Evolutionary conservation across 37 sponge, comb jelly and placozoan genomes (phyloP), one percentile per base, ranked within the genome.

Genomic region (Beroe forskalii): DNA sequence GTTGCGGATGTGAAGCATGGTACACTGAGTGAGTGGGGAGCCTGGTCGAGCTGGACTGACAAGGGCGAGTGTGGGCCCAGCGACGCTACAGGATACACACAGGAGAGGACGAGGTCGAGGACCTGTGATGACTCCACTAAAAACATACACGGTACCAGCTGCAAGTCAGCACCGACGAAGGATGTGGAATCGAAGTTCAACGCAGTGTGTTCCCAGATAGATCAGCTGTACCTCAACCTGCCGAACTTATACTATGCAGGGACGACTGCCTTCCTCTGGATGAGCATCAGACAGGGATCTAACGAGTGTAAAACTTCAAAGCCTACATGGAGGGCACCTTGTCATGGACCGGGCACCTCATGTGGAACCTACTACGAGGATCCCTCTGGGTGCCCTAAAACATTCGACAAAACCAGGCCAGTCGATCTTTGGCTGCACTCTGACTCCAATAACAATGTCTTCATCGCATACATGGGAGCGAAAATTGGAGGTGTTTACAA

Each of bases 61-160:
- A 8, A 64, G 31, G 66, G 66, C 4, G 4, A 23, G 25, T 64
- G 66, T 64, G 66, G 66, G 17, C 30, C 66, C 4, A 64, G 66
- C 25, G 4, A 64, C 17, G 31, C 25, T 23, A 22, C 14, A 22
- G 66, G 66, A 30, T 69, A 69, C 39, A 36, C 2, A 0, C 72
- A 69, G 38, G 32, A 28, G 72, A 69, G 72, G 72, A 69, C 72
- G 0, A 69, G 72, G 32, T 33, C 17, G 38, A 32, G 72, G 32
- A 69, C 37, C 8, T 69, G 72, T 69, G 72, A 69, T 17, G 38
- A 69, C 72, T 28, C 35, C 38, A 69, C 72, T 9, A 69, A 69
- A 69, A 69, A 69, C 72, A 69, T 36, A 14, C 72, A 69, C 39
- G 72, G 72, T 6, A 1, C 19, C 9, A 69, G 72, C 72, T 69